Evolutionary conservation across 2,113 vertebrate genomes (phyloP).

Genomic region (Microcebus griseorufus): DNA sequence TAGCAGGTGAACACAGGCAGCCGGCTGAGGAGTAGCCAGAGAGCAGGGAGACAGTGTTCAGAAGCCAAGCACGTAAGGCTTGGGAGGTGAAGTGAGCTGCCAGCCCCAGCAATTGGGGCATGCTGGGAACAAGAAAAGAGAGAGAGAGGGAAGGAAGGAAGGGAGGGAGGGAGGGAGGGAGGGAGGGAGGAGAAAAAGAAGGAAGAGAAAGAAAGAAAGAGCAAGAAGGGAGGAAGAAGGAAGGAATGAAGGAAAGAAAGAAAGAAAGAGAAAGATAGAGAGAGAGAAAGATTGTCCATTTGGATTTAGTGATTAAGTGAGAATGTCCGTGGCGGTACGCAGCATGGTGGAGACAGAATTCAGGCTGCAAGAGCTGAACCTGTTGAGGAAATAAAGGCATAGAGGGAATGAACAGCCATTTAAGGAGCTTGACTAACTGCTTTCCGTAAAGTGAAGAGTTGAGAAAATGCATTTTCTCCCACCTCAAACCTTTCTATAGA

Average conservation of each 20-base stretch:
- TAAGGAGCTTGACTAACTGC: not conserved
- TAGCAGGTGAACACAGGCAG: not conserved
- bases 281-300: not conserved
- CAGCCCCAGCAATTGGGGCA: no score
- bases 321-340: not conserved
- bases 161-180: no score
- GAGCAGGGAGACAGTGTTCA: not conserved
- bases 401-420: no score
- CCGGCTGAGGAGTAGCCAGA: no score
- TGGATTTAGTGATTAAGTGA: not conserved
- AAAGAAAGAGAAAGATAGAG: not conserved
- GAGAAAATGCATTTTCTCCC: not conserved
- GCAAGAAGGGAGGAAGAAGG: no score
- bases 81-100: not conserved
- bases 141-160: fast-evolving
- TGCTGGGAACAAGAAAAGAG: not conserved
- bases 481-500: not conserved
- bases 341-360: not conserved
- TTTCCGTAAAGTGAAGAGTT: not conserved
- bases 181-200: no score
- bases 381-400: not conserved
- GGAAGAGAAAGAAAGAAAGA: fast-evolving
- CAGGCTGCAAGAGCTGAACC: not conserved
- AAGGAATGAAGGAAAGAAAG: fast-evolving
- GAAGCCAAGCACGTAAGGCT: not conserved